Conservation (phyloP, 2,797 vertebrate species). For the Silurus lanzhouensis region DNA sequence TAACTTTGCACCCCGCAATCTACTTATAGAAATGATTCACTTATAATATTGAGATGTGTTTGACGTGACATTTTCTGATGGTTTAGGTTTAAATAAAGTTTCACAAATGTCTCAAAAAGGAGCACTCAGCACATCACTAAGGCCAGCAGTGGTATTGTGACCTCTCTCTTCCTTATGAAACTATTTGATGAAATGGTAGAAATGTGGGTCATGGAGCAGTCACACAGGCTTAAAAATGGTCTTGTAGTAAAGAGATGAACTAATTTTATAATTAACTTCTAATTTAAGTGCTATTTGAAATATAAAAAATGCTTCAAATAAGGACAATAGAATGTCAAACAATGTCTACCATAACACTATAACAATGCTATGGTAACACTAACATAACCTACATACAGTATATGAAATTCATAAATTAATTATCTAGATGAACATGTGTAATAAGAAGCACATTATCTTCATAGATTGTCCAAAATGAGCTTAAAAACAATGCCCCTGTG, state of each 20-base stretch:
- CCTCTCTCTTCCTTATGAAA: background rate
- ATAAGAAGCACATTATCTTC: background rate
- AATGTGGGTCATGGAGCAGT: background rate
- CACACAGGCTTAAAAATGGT: background rate
- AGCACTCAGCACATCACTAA: background rate
- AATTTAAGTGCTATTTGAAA: background rate
- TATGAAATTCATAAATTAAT: background rate
- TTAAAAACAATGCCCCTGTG: background rate
- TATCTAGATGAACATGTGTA: background rate
- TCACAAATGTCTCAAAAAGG: background rate
- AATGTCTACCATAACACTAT: background rate
- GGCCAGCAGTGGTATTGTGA: background rate
- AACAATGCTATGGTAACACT: background rate
- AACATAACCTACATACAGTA: background rate
- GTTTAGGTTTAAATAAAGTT: background rate
- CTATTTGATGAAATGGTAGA: background rate
- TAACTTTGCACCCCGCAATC: conserved; percentile 3
- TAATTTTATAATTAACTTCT: background rate
- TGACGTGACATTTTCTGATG: conserved; percentile 9
- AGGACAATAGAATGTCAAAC: background rate
- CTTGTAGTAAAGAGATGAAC: background rate
- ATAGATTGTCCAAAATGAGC: background rate
- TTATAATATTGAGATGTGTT: background rate
- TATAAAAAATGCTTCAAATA: background rate
- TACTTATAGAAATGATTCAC: conserved; percentile 19